phyloP scores from a whole-genome alignment of 30 jellyfish, hydroid and myxozoan species.

The Calvadosia cruxmelitensis region DNA sequence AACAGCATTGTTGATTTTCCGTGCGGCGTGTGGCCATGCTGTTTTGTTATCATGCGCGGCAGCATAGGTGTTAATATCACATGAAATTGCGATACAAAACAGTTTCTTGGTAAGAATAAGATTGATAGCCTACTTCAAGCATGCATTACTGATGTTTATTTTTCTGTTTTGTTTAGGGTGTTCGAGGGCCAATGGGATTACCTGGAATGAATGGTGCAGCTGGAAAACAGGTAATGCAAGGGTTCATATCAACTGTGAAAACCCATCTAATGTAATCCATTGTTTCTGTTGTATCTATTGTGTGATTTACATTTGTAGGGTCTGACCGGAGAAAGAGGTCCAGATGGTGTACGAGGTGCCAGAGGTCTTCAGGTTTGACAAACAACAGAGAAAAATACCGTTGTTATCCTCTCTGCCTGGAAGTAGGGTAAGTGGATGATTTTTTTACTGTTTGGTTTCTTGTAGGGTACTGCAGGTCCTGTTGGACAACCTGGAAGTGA shows the following conservation, averaged over 20 bases:
- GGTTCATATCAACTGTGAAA: too few species aligned
- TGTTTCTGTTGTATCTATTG: neutral
- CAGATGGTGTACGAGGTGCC: conserved; percentile 25
- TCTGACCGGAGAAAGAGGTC: conserved; percentile 37
- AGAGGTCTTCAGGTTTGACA: conserved; percentile 32
- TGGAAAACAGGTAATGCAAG: conserved; percentile 34
- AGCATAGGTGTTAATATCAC: neutral
- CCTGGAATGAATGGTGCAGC: conserved; percentile 55
- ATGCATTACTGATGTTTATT: neutral
- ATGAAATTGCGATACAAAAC: too few species aligned
- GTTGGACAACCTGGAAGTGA: conserved; percentile 64
- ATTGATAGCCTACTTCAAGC: too few species aligned
- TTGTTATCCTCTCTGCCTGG: neutral
- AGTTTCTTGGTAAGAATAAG: too few species aligned
- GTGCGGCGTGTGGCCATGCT: neutral
- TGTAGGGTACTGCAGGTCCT: conserved; percentile 67
- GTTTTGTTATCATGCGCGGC: neutral
- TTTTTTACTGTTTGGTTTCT: neutral
- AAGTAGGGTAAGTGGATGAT: neutral
- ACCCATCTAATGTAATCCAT: neutral
- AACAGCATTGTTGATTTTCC: neutral
- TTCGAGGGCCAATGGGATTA: conserved; percentile 30
- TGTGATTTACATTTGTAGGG: neutral
- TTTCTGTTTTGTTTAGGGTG: neutral
- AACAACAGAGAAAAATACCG: conserved; percentile 10